Evolutionary conservation across 1,140 invertebrate species (phyloP).

Genomic region (Delia radicum): DNA sequence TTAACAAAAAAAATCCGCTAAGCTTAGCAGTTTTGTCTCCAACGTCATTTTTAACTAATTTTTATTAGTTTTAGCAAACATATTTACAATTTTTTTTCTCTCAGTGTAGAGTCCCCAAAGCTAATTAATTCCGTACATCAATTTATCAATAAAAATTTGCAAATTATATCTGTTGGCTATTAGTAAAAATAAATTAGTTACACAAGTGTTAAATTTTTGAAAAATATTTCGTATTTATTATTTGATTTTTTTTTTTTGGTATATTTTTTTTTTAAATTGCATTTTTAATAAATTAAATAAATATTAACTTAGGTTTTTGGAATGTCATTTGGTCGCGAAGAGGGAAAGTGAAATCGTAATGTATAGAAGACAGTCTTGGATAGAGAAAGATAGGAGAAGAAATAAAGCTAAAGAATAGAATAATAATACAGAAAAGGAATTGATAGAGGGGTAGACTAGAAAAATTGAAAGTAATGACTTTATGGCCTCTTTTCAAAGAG

Average conservation of each 20-base stretch:
- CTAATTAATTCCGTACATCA: no score
- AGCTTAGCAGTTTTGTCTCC: no score
- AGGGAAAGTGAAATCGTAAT: not conserved
- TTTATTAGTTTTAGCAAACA: no score
- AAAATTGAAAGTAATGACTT: slow-evolving; percentile 26
- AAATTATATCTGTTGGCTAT: no score
- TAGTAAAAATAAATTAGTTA: no score
- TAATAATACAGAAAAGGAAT: slow-evolving; percentile 1
- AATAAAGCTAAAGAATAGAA: slow-evolving; percentile 26
- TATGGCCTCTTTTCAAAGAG: slow-evolving; percentile 14
- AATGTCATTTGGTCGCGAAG: slow-evolving; percentile 13
- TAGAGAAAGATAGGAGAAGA: slow-evolving; percentile 11
- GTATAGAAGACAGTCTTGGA: not conserved
- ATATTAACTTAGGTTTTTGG: slow-evolving; percentile 29
- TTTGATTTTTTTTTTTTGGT: slow-evolving; percentile 13
- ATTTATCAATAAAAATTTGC: no score
- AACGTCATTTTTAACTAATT: no score
- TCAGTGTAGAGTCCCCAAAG: no score
- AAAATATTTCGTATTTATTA: slow-evolving; percentile 17
- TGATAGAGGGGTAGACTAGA: slow-evolving; percentile 22
- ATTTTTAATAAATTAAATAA: slow-evolving; percentile 33
- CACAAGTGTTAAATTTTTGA: no score
- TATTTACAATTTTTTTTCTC: no score
- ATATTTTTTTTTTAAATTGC: slow-evolving; percentile 25
- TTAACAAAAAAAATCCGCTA: no score